A percentile compares a stretch with the other conserved stretches of the same genome.
These are phyloP conservation scores for Neomorphus geoffroyi DNA, from an alignment of 2,797 vertebrate genomes.

Conservation along the genomic window DNA sequence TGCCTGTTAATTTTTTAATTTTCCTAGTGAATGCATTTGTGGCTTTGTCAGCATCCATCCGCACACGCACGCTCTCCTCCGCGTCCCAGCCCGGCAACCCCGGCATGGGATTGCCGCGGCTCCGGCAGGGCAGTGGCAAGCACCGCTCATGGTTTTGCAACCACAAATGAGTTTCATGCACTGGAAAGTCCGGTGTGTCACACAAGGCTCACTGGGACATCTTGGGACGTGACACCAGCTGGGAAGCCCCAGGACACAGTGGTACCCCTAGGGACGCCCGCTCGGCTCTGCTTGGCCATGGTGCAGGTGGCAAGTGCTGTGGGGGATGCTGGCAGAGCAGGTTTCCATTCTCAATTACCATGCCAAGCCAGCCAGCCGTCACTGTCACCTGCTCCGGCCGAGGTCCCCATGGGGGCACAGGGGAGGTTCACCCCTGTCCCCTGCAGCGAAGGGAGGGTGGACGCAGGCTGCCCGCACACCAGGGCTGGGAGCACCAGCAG, in stretches of 20 bases:
- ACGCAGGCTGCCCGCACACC: background rate
- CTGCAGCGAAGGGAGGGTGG: background rate
- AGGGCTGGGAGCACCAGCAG: constrained; percentile 54
- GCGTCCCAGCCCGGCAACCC: background rate
- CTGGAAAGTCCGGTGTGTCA: background rate
- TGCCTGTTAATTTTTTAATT: constrained; percentile 55
- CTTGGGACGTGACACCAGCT: background rate
- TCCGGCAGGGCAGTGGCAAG: background rate
- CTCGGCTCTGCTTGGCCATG: background rate
- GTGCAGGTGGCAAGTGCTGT: background rate
- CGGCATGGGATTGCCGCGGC: background rate
- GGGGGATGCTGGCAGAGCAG: accelerated
- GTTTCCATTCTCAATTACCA: background rate
- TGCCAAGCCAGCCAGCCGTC: background rate
- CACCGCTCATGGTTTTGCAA: background rate
- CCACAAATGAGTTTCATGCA: background rate
- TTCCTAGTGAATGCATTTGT: constrained; percentile 34
- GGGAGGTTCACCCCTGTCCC: background rate
- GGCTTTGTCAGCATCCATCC: constrained; percentile 27
- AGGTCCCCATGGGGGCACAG: accelerated
- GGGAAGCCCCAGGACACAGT: background rate
- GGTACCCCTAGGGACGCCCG: background rate
- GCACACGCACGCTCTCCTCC: background rate
- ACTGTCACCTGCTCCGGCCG: background rate
- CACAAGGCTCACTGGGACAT: background rate